These are phyloP conservation scores for Pyrochroa serraticornis DNA, from an alignment of 2,888 invertebrate species.

Conservation along the genomic window DNA sequence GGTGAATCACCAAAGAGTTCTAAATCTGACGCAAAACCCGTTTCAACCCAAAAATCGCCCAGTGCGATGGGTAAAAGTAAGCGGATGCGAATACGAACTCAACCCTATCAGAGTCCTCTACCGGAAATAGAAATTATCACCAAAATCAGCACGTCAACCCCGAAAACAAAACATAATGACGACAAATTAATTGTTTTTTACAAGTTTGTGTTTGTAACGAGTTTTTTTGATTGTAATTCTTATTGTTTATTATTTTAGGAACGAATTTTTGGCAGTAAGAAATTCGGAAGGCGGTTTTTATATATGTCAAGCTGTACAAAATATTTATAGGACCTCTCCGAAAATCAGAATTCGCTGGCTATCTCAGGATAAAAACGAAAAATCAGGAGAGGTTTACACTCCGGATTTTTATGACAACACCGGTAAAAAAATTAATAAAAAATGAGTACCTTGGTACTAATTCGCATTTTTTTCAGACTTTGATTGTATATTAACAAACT, in stretches of 20 bases:
- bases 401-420: constrained; percentile 91
- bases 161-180: constrained; percentile 66
- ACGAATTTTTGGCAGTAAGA: constrained; percentile 89
- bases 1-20: constrained; percentile 52
- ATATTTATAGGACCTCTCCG: constrained; percentile 84
- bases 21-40: constrained; percentile 49
- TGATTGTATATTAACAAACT: constrained; percentile 86
- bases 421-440: constrained; percentile 59
- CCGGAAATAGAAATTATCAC: constrained; percentile 80
- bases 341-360: constrained; percentile 91
- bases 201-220: constrained; percentile 65
- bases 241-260: constrained; percentile 59
- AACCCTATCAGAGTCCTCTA: constrained; percentile 82
- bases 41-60: constrained; percentile 53
- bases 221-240: constrained; percentile 4
- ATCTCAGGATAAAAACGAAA: constrained; percentile 74
- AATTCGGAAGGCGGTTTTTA: constrained; percentile 89
- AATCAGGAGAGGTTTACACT: constrained; percentile 75
- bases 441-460: not conserved
- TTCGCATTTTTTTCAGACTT: constrained; percentile 65
- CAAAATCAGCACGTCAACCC: constrained; percentile 68
- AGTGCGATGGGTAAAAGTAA: constrained; percentile 55
- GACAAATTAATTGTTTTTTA: constrained; percentile 87
- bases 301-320: constrained; percentile 88
- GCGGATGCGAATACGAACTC: constrained; percentile 70